Conservation (phyloP, 2,797 vertebrate species). For the Eospalax fontanierii region DNA sequence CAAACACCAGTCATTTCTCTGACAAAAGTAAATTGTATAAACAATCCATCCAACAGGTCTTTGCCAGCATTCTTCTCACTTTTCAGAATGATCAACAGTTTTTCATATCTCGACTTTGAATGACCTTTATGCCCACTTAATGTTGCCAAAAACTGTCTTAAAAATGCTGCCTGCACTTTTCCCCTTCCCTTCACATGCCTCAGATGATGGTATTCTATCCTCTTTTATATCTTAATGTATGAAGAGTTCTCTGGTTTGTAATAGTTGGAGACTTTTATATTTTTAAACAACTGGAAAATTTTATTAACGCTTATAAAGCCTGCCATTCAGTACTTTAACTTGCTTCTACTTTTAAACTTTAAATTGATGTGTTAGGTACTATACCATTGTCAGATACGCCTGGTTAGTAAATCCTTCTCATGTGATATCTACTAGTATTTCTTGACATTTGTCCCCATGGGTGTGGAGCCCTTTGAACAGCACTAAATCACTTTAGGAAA, state of each 20-base stretch:
- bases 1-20: not conserved
- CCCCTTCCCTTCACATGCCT: not conserved
- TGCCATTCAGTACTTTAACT: too few species aligned
- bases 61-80: not conserved
- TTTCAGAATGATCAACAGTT: not conserved
- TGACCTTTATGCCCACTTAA: too few species aligned
- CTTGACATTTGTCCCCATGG: too few species aligned
- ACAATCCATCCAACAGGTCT: not conserved
- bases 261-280: not conserved
- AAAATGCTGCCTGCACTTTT: not conserved
- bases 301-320: not conserved
- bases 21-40: not conserved
- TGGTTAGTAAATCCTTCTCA: conserved; percentile 4
- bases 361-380: not conserved
- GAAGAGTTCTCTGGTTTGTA: not conserved
- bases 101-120: conserved; percentile 4
- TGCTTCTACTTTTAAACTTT: not conserved
- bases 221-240: not conserved
- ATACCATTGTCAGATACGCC: not conserved
- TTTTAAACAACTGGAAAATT: conserved; percentile 50
- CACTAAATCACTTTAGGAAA: too few species aligned
- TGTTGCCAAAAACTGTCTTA: not conserved
- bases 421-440: not conserved
- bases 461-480: too few species aligned
- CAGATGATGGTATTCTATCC: not conserved